Conservation (phyloP, 2,797 vertebrate genomes). For the Mus caroli region DNA sequence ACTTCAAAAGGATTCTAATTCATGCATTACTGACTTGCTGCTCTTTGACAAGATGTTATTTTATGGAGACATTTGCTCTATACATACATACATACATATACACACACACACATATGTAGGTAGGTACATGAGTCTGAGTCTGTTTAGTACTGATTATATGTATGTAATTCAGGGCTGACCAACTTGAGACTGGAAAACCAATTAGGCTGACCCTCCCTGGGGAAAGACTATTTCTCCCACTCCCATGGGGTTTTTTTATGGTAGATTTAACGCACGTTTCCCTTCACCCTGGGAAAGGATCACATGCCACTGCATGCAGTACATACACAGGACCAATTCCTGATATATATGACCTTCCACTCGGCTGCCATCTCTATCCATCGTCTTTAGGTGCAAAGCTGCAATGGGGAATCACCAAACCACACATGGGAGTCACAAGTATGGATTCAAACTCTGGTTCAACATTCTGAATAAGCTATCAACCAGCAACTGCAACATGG, state of each 20-base stretch:
- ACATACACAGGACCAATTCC: neutral
- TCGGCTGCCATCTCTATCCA: neutral
- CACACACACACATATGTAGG: neutral
- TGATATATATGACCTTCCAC: neutral
- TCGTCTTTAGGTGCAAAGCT: neutral
- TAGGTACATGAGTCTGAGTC: no score
- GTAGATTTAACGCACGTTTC: neutral
- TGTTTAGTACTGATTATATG: neutral
- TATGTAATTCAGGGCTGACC: neutral
- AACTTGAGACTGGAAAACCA: neutral
- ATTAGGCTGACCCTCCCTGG: neutral
- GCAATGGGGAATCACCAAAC: neutral
- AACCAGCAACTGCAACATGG: neutral
- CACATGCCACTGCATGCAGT: neutral
- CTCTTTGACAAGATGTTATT: neutral
- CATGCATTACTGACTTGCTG: neutral
- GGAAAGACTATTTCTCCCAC: neutral
- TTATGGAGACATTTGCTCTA: neutral
- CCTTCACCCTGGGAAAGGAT: neutral
- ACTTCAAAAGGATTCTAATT: neutral
- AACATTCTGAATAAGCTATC: neutral
- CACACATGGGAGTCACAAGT: neutral
- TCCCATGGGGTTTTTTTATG: neutral
- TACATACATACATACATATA: neutral
- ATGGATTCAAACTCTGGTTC: neutral